Percentiles rank a stretch among this genome's conserved stretches.
Evolutionary conservation across 2,797 vertebrate genomes (phyloP).

Genomic region (Serranus cabrilla): DNA sequence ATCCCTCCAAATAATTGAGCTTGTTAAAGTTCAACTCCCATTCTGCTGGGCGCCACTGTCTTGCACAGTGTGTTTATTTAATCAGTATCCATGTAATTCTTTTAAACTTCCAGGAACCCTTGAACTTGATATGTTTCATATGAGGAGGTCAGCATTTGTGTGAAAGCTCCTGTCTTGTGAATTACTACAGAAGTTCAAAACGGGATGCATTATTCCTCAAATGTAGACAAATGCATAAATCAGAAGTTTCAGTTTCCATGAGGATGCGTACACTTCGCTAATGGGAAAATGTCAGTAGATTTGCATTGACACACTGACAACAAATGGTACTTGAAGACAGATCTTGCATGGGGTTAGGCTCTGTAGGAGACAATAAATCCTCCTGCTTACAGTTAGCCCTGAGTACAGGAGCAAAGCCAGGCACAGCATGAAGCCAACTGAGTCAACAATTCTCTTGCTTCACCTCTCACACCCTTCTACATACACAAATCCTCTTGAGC

Average conservation of each 20-base stretch:
- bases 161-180: slow-evolving; percentile 6
- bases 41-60: slow-evolving; percentile 12
- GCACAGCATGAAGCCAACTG: slow-evolving; percentile 70
- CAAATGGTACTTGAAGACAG: slow-evolving; percentile 51
- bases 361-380: slow-evolving; percentile 68
- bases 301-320: slow-evolving; percentile 23
- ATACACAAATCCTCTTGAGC: slow-evolving; percentile 24
- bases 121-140: slow-evolving; percentile 17
- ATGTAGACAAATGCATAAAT: slow-evolving; percentile 11
- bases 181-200: slow-evolving; percentile 14
- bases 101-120: slow-evolving; percentile 31
- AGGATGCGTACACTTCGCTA: slow-evolving; percentile 15
- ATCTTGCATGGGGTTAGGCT: slow-evolving; percentile 35
- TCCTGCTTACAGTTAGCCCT: slow-evolving; percentile 52
- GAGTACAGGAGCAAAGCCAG: slow-evolving; percentile 64
- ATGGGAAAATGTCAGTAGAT: background rate
- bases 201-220: slow-evolving; percentile 7
- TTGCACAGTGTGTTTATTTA: slow-evolving; percentile 44
- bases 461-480: slow-evolving; percentile 43
- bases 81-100: slow-evolving; percentile 27
- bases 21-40: slow-evolving; percentile 38
- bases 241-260: slow-evolving; percentile 10
- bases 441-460: slow-evolving; percentile 64
- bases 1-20: slow-evolving; percentile 31
- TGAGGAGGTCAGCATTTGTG: background rate